phyloP scores from a whole-genome alignment of 2,113 vertebrate species.

The Chascanopsetta lugubris region DNA sequence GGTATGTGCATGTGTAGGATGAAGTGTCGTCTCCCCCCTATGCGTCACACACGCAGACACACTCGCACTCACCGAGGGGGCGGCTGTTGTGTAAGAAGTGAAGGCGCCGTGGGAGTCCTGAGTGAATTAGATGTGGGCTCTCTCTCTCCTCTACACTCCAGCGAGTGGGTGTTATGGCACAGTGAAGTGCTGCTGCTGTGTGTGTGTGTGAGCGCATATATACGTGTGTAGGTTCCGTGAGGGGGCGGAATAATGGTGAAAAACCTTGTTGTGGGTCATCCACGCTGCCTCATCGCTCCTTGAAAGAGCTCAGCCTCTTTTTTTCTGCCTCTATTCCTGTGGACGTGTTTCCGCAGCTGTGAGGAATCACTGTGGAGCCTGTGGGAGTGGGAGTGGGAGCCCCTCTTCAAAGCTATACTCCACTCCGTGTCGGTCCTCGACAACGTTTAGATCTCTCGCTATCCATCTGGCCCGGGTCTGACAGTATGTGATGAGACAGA shows the following conservation, averaged over 20 bases:
- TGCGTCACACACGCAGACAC: slow-evolving; percentile 74
- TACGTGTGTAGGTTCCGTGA: slow-evolving; percentile 35
- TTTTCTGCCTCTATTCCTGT: slow-evolving; percentile 42
- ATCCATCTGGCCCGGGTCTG: slow-evolving; percentile 22
- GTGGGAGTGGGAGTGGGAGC: slow-evolving; percentile 52
- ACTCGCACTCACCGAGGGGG: slow-evolving; percentile 60
- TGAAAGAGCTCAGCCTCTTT: slow-evolving; percentile 37
- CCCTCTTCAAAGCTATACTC: slow-evolving; percentile 50
- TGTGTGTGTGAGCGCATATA: slow-evolving; percentile 43
- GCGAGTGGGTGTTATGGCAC: slow-evolving; percentile 60
- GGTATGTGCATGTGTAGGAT: slow-evolving; percentile 75
- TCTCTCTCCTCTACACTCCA: slow-evolving; percentile 58
- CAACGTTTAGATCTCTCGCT: slow-evolving; percentile 37
- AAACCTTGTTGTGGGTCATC: slow-evolving; percentile 48
- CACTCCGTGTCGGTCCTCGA: slow-evolving; percentile 36
- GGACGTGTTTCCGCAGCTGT: slow-evolving; percentile 18
- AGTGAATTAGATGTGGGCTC: slow-evolving; percentile 71
- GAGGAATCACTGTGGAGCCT: slow-evolving; percentile 43
- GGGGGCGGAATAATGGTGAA: slow-evolving; percentile 44
- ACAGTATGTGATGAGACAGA: slow-evolving; percentile 39
- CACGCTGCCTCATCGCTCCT: slow-evolving; percentile 37
- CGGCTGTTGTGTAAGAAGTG: slow-evolving; percentile 77
- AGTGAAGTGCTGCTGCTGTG: slow-evolving; percentile 57
- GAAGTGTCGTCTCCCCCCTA: slow-evolving; percentile 69
- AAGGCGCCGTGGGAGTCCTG: slow-evolving; percentile 67